Percentiles rank a stretch among this genome's conserved stretches.
phyloP scores from a whole-genome alignment of 2,113 vertebrate genomes.

The Pithys albifrons region DNA sequence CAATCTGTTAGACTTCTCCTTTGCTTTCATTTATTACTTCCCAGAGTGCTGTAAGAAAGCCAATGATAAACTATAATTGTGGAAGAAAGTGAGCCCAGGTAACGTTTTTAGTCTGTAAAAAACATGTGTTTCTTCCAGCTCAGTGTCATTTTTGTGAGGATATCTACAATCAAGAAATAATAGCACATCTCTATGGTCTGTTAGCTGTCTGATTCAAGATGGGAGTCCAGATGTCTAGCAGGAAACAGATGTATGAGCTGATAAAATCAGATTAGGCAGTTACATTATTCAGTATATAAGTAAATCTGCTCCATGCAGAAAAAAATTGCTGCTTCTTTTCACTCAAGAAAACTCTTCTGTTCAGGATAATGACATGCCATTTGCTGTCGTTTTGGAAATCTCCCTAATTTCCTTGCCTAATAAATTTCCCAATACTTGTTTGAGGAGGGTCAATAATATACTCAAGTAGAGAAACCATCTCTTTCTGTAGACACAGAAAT shows the following conservation, averaged over 20 bases:
- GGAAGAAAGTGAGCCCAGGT: neutral
- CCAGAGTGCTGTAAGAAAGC: neutral
- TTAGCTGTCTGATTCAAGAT: conserved; percentile 7
- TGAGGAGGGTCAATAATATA: neutral
- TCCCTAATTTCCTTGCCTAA: neutral
- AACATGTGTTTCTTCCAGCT: neutral
- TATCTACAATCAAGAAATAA: neutral
- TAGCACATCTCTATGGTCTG: neutral
- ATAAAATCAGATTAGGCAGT: neutral
- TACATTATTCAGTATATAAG: neutral
- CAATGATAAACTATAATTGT: neutral
- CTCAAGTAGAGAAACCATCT: neutral
- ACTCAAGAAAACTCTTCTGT: neutral
- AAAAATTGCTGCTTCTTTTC: neutral
- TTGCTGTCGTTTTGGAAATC: neutral
- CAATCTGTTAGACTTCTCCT: neutral
- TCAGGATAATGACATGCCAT: neutral
- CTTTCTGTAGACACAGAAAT: neutral
- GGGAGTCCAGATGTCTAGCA: neutral
- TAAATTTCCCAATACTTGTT: neutral
- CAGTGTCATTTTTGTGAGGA: neutral
- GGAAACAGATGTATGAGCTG: conserved; percentile 28
- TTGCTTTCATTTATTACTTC: neutral
- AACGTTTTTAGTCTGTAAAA: neutral
- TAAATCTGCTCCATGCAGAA: neutral